phyloP scores from a whole-genome alignment of 2,113 vertebrate genomes.

The Vulpes lagopus region DNA sequence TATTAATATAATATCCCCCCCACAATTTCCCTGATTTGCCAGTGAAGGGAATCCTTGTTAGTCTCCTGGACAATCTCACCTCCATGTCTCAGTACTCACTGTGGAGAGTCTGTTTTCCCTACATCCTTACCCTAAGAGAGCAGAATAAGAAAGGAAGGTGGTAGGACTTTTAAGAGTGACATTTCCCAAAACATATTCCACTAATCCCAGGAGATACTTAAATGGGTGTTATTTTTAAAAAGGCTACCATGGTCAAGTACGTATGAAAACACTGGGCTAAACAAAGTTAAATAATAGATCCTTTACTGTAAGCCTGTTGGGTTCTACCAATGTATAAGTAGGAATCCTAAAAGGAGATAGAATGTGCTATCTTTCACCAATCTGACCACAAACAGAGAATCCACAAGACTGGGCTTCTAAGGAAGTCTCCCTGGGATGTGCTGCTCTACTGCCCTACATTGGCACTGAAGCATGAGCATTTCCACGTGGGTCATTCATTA shows the following conservation, averaged over 20 bases:
- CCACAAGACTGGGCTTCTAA: not conserved
- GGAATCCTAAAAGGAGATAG: not conserved
- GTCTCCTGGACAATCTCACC: not conserved
- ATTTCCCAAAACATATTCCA: constrained; percentile 39
- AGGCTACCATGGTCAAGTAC: constrained; percentile 14
- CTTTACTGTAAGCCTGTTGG: not conserved
- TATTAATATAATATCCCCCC: not conserved
- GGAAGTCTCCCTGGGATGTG: not conserved
- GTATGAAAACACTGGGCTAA: not conserved
- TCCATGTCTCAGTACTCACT: not conserved
- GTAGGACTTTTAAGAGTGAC: not conserved
- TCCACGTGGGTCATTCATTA: constrained; percentile 16
- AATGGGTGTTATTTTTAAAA: not conserved
- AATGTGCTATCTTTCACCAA: not conserved
- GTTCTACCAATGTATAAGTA: not conserved
- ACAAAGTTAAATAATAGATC: not conserved
- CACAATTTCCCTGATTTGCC: not conserved
- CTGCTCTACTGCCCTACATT: not conserved
- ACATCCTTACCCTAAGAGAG: not conserved
- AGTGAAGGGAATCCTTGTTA: not conserved
- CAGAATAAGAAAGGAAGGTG: not conserved
- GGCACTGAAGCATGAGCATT: not conserved
- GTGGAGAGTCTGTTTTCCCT: not conserved
- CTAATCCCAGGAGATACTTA: not conserved
- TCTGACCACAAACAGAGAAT: not conserved